Evolutionary conservation across 2,888 invertebrate genomes (phyloP), one percentile per base, ranked within the genome.

Genomic region (Iphiclides podalirius): DNA sequence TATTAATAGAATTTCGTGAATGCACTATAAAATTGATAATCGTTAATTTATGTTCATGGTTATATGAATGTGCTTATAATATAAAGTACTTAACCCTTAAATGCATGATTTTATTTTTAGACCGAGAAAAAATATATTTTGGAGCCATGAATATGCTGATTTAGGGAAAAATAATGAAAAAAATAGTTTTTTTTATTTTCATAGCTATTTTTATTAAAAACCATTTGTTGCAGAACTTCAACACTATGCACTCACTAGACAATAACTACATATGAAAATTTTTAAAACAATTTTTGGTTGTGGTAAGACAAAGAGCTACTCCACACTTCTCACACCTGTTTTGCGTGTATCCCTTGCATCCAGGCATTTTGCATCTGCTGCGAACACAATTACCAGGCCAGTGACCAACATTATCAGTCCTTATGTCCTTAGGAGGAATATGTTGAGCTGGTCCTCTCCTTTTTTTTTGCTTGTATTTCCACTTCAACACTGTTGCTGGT

Each of bases 251-350:
- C 52, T 60, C 50, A 57, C 56, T 57, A 57, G 54, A 55, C 52
- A 58, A 51, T 55, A 58, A 57, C 53, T 56, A 53, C 53, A 55
- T 59, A 56, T 63, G 60, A 53, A 60, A 60, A 46, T 59, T 53
- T 61, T 57, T 60, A 52, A 66, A 63, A 62, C 62, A 63, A 56
- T 63, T 58, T 37, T 58, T 66, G 40, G 52, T 51, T 48, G 36
- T 64, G 45, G 56, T 64, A 59, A 57, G 54, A 52, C 63, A 66
- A 57, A 67, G 57, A 44, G 59, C 56, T 61, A 64, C 63, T 59
- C 63, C 62, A 66, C 67, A 64, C 58, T 64, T 67, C 60, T 63
- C 64, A 63, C 62, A 67, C 59, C 43, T 63, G 41, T 46, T 65
- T 60, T 63, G 59, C 41, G 66, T 65, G 53, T 61, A 63, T 60